Percentiles rank a stretch among this genome's conserved stretches.
Evolutionary conservation across 1,140 invertebrate genomes (phyloP).

Genomic region (Mycetomoellerius zeteki): DNA sequence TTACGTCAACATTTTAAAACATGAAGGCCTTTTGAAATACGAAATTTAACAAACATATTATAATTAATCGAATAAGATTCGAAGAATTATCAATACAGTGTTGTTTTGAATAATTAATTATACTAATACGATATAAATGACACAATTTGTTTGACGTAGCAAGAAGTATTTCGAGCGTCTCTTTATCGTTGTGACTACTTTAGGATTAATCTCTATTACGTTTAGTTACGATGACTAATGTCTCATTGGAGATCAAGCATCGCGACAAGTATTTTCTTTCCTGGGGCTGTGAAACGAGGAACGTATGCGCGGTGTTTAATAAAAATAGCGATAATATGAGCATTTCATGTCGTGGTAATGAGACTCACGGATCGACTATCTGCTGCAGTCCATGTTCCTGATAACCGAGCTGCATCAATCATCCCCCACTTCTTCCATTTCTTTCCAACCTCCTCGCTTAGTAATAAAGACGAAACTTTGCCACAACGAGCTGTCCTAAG

Average conservation of each 20-base stretch:
- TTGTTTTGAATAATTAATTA: constrained; percentile 30
- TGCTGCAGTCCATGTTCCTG: constrained; percentile 82
- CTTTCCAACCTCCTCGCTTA: constrained; percentile 51
- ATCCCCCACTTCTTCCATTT: constrained; percentile 76
- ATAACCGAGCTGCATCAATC: constrained; percentile 86
- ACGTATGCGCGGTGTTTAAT: constrained; percentile 82
- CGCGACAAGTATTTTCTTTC: constrained; percentile 57
- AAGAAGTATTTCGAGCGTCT: background rate
- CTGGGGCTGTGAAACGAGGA: constrained; percentile 1
- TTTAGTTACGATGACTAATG: constrained; percentile 48
- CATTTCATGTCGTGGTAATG: constrained; percentile 86
- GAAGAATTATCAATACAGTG: background rate
- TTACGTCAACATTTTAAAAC: background rate
- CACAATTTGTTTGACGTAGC: background rate
- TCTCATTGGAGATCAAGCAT: constrained; percentile 46
- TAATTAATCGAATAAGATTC: constrained; percentile 1
- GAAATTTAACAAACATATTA: background rate
- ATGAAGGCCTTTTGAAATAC: background rate
- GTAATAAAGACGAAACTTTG: constrained; percentile 84
- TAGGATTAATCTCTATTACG: constrained; percentile 63
- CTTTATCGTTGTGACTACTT: background rate
- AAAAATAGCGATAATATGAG: constrained; percentile 87
- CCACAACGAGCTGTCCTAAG: constrained; percentile 38
- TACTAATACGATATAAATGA: background rate
- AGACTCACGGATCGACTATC: constrained; percentile 82